Evolutionary conservation across 1,140 invertebrate genomes (phyloP), one percentile per base, ranked within the genome.

Genomic region (Drosophila suzukii): DNA sequence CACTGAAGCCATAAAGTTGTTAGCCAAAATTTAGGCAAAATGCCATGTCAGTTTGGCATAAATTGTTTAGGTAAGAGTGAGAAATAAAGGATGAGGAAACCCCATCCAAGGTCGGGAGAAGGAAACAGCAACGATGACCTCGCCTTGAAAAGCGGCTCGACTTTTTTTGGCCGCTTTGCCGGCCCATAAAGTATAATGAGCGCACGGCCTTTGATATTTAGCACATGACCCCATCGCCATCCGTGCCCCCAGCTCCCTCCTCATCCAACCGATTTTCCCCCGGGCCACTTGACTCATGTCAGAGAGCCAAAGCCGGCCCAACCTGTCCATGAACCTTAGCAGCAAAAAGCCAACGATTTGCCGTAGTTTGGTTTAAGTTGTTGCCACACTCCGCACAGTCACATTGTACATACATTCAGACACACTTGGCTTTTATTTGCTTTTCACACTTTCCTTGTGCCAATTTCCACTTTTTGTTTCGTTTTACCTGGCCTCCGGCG

Each of bases 391-490:
- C 41, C 46, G 13, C 32, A 44, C 38, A 30, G 30, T 13, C 43
- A n/a, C 13, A 4, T 20, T 8, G 39, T 44, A 47, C 39, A 57
- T 20, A 47, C 39, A 57, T 27, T 38, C 34, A 43, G 39, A 55
- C 66, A 65, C 34, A 68, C 36, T 71, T 49, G 30, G 51, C 6
- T 58, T 84, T 84, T 61, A 68, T 79, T 73, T 77, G 84, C 83
- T 89, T 79, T 88, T 89, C 84, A 88, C 84, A 88, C 83, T 88
- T 88, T 88, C 83, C 76, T 83, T 88, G 83, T 70, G 83, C 83
- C 79, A 88, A 83, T 86, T 86, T 67, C 51, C 80, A 83, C 79
- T 88, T 88, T 76, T 78, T 73, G 79, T 89, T 83, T 88, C 77
- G 49, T 72, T 86, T 74, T 60, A 60, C 24, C 49, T 20, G 50